phyloP scores from a whole-genome alignment of 2,888 invertebrate species.

The Morpho achilles region DNA sequence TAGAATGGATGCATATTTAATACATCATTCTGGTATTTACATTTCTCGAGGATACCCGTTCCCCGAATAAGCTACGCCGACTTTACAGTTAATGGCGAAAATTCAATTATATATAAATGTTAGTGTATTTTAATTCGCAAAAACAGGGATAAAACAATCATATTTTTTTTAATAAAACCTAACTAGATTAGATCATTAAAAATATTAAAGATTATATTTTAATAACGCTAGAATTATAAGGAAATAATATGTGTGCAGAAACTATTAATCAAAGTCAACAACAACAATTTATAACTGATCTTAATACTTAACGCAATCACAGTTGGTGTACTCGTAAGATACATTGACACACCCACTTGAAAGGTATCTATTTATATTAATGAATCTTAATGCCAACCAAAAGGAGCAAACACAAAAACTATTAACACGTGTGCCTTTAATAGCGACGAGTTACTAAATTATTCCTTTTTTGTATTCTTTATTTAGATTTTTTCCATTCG shows the following conservation, averaged over 20 bases:
- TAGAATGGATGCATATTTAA: no score
- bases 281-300: constrained; percentile 6
- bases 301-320: constrained; percentile 14
- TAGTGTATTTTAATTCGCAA: no score
- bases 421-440: constrained; percentile 65
- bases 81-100: no score
- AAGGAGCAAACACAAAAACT: constrained; percentile 47
- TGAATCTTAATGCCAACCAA: constrained; percentile 27
- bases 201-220: no score
- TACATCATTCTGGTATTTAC: no score
- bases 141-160: no score
- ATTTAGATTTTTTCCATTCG: constrained; percentile 47
- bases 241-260: neutral
- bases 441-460: constrained; percentile 65
- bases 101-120: no score
- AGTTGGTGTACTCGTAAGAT: constrained; percentile 7
- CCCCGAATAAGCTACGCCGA: no score
- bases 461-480: constrained; percentile 46
- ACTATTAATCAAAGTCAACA: neutral
- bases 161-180: no score
- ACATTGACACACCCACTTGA: constrained; percentile 22
- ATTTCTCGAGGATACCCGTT: no score
- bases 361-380: constrained; percentile 26
- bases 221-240: neutral
- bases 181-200: no score